phyloP scores from a whole-genome alignment of 2,888 invertebrate genomes.

The Cotesia congregata region DNA sequence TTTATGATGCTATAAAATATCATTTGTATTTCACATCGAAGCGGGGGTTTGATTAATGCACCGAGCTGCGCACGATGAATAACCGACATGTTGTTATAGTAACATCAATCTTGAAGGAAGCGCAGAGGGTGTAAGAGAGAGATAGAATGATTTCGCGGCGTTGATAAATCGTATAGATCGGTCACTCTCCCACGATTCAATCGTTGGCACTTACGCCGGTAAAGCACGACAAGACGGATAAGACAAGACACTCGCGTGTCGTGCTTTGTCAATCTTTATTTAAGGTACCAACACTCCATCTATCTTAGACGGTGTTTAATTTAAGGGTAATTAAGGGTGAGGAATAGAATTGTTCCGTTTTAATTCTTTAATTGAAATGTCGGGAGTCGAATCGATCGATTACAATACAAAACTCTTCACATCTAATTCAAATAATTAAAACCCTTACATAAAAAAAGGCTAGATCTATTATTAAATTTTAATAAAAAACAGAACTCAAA shows the following conservation, averaged over 20 bases:
- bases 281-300: conserved; percentile 15
- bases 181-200: conserved; percentile 60
- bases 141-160: conserved; percentile 48
- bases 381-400: not conserved
- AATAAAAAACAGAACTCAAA: no score
- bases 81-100: conserved; percentile 65
- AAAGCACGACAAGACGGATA: conserved; percentile 28
- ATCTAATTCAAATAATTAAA: no score
- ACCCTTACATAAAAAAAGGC: no score
- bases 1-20: conserved; percentile 70
- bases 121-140: conserved; percentile 26
- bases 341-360: conserved; percentile 23
- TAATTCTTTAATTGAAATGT: not conserved
- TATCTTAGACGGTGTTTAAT: not conserved
- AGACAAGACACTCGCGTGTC: conserved; percentile 33
- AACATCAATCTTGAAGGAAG: conserved; percentile 64
- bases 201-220: conserved; percentile 55
- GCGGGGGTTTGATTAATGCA: conserved; percentile 68
- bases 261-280: conserved; percentile 31
- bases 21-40: conserved; percentile 70
- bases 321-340: not conserved
- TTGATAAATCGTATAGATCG: conserved; percentile 67
- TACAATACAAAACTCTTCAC: not conserved
- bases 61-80: conserved; percentile 60
- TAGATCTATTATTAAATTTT: no score